Conservation (phyloP, 2,888 invertebrate genomes). For the Hirudinaria manillensis region DNA sequence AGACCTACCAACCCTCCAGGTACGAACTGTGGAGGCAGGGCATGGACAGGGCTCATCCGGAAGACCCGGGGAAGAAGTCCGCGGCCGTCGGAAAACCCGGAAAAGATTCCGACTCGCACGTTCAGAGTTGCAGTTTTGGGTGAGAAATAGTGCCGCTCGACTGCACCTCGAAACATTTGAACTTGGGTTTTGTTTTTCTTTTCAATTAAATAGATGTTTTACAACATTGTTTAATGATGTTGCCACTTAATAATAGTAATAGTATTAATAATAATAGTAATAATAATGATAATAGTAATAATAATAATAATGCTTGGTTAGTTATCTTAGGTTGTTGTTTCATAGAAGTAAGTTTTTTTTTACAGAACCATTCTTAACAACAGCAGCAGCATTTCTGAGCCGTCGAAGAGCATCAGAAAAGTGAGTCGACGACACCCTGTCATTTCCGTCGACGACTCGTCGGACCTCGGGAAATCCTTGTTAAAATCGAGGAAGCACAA, state of each 20-base stretch:
- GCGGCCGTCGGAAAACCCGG: background rate
- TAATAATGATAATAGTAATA: no score
- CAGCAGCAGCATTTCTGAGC: background rate
- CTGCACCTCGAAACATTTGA: no score
- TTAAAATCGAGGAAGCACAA: background rate
- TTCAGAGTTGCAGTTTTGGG: conserved; percentile 5
- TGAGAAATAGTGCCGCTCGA: no score
- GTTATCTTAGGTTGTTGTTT: no score
- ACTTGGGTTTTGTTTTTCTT: no score
- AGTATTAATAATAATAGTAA: no score
- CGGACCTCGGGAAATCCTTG: background rate
- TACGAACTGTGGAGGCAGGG: conserved; percentile 87
- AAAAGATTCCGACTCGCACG: background rate
- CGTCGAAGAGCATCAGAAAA: background rate
- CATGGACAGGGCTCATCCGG: conserved; percentile 84
- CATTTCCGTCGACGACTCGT: conserved; percentile 3
- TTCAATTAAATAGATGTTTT: no score
- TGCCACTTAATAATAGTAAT: no score
- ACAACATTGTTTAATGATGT: no score
- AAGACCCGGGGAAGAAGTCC: conserved; percentile 60
- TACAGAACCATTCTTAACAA: background rate
- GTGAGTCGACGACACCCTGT: conserved; percentile 29
- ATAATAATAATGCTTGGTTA: no score
- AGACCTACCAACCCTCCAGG: conserved; percentile 59
- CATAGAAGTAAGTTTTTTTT: no score